Base-by-base conservation (phyloP, 2,797 vertebrate species). In the Chaetodon trifasciatus region DNA sequence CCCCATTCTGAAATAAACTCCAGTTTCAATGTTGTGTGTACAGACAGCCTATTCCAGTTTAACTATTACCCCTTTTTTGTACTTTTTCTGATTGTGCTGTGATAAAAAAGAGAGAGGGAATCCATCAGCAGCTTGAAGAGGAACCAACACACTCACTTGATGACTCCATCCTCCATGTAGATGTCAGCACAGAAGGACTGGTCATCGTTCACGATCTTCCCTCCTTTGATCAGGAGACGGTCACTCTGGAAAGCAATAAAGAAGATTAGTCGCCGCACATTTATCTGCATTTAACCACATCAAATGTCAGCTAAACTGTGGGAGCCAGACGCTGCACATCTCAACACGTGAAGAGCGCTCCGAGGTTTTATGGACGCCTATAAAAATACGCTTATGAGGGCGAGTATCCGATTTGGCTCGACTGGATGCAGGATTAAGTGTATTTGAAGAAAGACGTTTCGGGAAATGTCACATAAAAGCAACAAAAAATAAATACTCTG, bases 121-220 rank as follows among this genome's bases (percentile, higher is more conserved):
- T 24, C 3, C 11, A n/a, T 17, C 13, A 21, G 39, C 39, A 55
- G 39, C 19, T 32, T 21, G 4, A 28, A 44, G n/a, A 15, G 24
- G 71, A 32, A 23, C 0, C 17, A 8, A 5, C n/a, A 16, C 65
- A 96, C 98, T 97, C 94, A 99, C 98, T 99, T 99, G 95, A 99
- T 99, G 93, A 99, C 94, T 24, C 98, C 98, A 94, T 99, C 98
- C 93, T 99, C 98, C 96, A 99, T 99, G 88, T 99, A 99, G 91
- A 99, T 96, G 95, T 99, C 98, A 67, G 98, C 98, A 63, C 96
- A 97, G 92, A 99, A 99, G 11, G 98, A 99, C 95, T 99, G 98
- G 96, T 99, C 98, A 95, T 99, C 98, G 1, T 99, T 99, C 78
- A 99, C 98, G 23, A 99, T 99, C 96, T 98, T 99, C 8, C 97